phyloP scores from a whole-genome alignment of 2,113 vertebrate genomes.

The Terrapene triunguis region DNA sequence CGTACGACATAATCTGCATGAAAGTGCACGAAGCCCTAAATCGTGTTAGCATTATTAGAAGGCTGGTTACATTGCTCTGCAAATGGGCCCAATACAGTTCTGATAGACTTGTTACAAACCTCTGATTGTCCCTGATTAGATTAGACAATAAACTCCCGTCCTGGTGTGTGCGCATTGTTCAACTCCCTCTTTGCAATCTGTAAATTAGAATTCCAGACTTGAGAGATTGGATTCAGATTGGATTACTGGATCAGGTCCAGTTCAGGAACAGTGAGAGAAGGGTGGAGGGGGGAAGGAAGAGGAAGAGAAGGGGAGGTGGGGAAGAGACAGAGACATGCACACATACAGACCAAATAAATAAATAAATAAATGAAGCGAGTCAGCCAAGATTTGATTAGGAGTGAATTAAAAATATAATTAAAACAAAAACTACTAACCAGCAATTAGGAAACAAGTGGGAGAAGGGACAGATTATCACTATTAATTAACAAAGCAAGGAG shows the following conservation, averaged over 20 bases:
- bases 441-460: slow-evolving; percentile 47
- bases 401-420: slow-evolving; percentile 76
- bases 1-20: slow-evolving; percentile 47
- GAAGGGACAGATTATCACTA: slow-evolving; percentile 55
- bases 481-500: slow-evolving; percentile 54
- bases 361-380: slow-evolving; percentile 36
- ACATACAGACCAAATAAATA: slow-evolving; percentile 18
- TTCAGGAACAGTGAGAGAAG: slow-evolving; percentile 39
- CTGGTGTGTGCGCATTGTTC: slow-evolving; percentile 44
- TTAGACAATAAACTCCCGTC: slow-evolving; percentile 72
- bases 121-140: slow-evolving; percentile 76
- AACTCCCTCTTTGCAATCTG: slow-evolving; percentile 67
- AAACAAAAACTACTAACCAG: slow-evolving; percentile 71
- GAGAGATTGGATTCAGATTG: slow-evolving; percentile 79
- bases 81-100: slow-evolving; percentile 56
- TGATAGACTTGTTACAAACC: slow-evolving; percentile 73
- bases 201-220: slow-evolving; percentile 80
- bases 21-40: slow-evolving; percentile 51
- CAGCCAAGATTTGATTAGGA: slow-evolving; percentile 70
- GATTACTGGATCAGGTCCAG: slow-evolving; percentile 79
- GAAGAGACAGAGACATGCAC: background rate
- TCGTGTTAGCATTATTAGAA: slow-evolving; percentile 51
- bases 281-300: slow-evolving; percentile 32
- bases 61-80: slow-evolving; percentile 25
- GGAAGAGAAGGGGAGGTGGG: background rate